Evolutionary conservation across 2,888 invertebrate genomes (phyloP).

Genomic region (Hoplodrina blanda): DNA sequence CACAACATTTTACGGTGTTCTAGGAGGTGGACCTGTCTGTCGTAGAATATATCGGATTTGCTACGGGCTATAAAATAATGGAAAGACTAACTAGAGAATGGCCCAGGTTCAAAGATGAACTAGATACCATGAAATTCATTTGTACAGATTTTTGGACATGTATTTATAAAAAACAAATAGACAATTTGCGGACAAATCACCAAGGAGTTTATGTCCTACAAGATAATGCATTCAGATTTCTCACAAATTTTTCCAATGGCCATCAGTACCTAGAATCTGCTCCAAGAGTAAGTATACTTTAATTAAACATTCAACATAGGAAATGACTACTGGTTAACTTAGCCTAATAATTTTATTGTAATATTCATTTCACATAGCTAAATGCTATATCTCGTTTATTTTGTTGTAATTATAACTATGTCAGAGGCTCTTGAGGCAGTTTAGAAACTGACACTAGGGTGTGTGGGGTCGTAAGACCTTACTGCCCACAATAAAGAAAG

Average conservation of each 20-base stretch:
- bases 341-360: too few species aligned
- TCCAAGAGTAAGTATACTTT: slow-evolving; percentile 92
- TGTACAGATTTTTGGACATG: slow-evolving; percentile 99
- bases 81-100: slow-evolving; percentile 97
- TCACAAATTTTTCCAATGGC: slow-evolving; percentile 96
- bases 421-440: too few species aligned
- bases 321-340: neutral
- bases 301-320: neutral
- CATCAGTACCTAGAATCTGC: slow-evolving; percentile 98
- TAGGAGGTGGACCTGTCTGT: slow-evolving; percentile 93
- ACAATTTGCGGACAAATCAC: slow-evolving; percentile 99
- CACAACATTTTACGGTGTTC: slow-evolving; percentile 28
- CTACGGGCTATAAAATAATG: slow-evolving; percentile 95
- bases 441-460: too few species aligned
- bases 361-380: too few species aligned
- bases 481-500: too few species aligned
- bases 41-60: slow-evolving; percentile 96
- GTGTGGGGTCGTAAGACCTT: too few species aligned
- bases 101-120: slow-evolving; percentile 98
- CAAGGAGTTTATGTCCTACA: slow-evolving; percentile 99
- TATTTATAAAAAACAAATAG: slow-evolving; percentile 99
- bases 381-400: too few species aligned
- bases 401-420: too few species aligned
- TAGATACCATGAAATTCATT: slow-evolving; percentile 99
- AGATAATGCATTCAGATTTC: slow-evolving; percentile 98